Base-by-base conservation (phyloP, 1,140 invertebrate genomes). In the Globodera ellingtonae region DNA sequence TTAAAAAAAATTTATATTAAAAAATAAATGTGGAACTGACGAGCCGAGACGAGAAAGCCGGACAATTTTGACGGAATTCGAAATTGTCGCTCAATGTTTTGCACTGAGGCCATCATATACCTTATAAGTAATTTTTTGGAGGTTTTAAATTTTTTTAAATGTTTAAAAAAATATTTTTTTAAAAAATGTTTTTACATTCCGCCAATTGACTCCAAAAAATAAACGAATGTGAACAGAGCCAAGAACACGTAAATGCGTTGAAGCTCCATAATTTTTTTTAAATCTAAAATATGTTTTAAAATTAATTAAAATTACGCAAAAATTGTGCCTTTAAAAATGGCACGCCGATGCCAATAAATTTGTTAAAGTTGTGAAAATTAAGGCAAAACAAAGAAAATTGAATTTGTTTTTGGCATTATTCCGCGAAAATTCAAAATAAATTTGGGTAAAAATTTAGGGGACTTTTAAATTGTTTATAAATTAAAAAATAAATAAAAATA, bases 21-120 rank as follows among this genome's bases (percentile, higher is more conserved):
- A 48, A 72, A 72, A 24, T 4, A 13, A 13, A 72, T 3, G 78
- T 21, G 35, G 35, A 0, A 6, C 70, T 84, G 35, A 82, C 81
- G 81, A 7, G 88, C 88, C 65, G 73, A 79, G 66, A 89, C 81
- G 35, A 89, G 82, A 78, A 89, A 85, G 7, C 87, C 87, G 1
- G 88, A 89, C 8, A 89, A 62, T 80, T 85, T 88, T 15, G 80
- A 82, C 15, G 87, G 85, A 56, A 89, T 89, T 73, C 83, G 84
- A 79, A 89, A 89, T 75, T 89, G 87, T 15, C 87, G 75, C 79
- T 89, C 87, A 74, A 89, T 89, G 67, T 81, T 85, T 21, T 84
- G 82, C 44, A 82, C 81, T 21, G 81, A 78, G 52, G 81, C 73
- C 24, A 82, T 35, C 81, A 81, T 81, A 81, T 81, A 81, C 24